Evolutionary conservation across 1,140 invertebrate species (phyloP).

Genomic region (Palaemon carinicauda): DNA sequence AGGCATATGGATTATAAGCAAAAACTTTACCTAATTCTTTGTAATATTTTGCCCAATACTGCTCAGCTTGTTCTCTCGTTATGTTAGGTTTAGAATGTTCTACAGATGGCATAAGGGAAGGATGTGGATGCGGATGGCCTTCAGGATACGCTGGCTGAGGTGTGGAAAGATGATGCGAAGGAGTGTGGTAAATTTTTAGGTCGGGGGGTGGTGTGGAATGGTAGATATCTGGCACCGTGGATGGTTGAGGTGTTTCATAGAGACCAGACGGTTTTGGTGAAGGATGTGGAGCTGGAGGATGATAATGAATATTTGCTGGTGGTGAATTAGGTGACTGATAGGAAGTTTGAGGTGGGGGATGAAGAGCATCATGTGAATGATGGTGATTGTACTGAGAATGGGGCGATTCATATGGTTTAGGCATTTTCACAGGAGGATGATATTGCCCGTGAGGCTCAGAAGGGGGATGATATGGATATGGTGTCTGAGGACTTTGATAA

Average conservation of each 20-base stretch:
- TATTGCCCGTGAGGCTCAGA: neutral
- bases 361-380: too few relatives aligned
- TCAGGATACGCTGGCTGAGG: neutral
- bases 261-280: neutral
- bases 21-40: neutral
- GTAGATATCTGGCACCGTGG: too few relatives aligned
- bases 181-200: too few relatives aligned
- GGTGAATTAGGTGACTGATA: too few relatives aligned
- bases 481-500: neutral
- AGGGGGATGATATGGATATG: neutral
- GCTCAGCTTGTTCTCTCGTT: neutral
- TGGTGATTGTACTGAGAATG: too few relatives aligned
- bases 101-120: neutral
- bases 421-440: neutral
- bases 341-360: too few relatives aligned
- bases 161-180: neutral
- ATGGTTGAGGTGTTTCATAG: neutral
- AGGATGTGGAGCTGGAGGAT: neutral
- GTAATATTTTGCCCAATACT: slow-evolving; percentile 14
- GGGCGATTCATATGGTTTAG: too few relatives aligned
- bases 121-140: neutral
- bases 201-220: too few relatives aligned
- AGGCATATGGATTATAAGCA: neutral
- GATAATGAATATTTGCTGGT: neutral
- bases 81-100: neutral